Evolutionary conservation across 1,140 invertebrate species (phyloP), one percentile per base, ranked within the genome.

Genomic region (Leptinotarsa texana): DNA sequence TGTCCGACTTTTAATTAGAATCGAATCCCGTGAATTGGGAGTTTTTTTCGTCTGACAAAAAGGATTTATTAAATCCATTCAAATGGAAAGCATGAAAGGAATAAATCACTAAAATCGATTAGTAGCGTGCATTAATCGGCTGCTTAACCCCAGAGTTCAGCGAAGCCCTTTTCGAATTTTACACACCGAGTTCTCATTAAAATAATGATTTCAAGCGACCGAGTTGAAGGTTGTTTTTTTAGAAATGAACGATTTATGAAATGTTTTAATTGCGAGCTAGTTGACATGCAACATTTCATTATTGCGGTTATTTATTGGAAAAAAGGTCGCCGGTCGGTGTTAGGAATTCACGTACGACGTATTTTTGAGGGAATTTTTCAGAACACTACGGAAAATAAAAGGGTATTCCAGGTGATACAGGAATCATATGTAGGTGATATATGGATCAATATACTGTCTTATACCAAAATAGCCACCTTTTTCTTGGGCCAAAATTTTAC

Each of bases 1-100:
- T 57, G 51, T 57, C 51, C n/a, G 51, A 57, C 51, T 57, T 57
- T 57, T 57, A 57, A 57, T 57, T 57, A 57, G n/a, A 57, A 15
- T 57, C 17, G n/a, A 57, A 57, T 57, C 13, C 51, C 51, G n/a
- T 57, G 51, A 57, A 57, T 57, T 5, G 13, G n/a, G n/a, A 57
- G 33, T 42, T 42, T 42, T 42, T 42, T 42, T 42, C 33, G 33
- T 42, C 33, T 11, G 33, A 42, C 8, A 42, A 42, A 42, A 42
- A 42, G 33, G 33, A 42, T 42, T 42, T 17, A 57, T 57, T 57
- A n/a, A 57, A 57, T 8, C 51, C 17, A 57, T 57, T 57, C 51
- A 3, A 57, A 57, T 15, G 51, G n/a, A 57, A 57, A 57, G 51
- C 51, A 57, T 57, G n/a, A 57, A 57, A 18, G n/a, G 13, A 17